Percentiles rank a stretch among this genome's conserved stretches.
Conservation (phyloP, 92 coral and sea anemone species). For the Epizoanthus rinbou region DNA sequence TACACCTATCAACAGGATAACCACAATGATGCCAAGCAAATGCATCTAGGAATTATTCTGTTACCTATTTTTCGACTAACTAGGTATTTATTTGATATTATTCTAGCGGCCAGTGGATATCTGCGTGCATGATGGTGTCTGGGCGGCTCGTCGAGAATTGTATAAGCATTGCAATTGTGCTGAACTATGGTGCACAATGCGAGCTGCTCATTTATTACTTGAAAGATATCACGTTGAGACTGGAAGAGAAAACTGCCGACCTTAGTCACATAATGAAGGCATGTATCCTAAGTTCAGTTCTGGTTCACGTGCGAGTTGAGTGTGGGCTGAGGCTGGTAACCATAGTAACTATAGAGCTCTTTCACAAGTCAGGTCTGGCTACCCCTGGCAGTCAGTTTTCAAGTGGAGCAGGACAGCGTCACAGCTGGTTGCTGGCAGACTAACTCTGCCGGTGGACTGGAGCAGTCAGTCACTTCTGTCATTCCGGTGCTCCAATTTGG, state of each 20-base stretch:
- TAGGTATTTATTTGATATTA: not conserved
- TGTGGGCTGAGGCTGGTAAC: no score
- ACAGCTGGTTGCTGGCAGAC: not conserved
- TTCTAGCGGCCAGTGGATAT: slow-evolving; percentile 66
- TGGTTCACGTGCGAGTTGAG: no score
- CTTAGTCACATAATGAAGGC: slow-evolving; percentile 89
- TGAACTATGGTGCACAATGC: slow-evolving; percentile 92
- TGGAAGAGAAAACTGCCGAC: slow-evolving; percentile 90
- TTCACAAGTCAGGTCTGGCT: not conserved
- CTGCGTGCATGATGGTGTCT: slow-evolving; percentile 72
- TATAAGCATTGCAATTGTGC: slow-evolving; percentile 71
- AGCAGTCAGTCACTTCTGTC: no score
- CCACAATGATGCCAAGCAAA: no score
- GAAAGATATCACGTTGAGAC: slow-evolving; percentile 72
- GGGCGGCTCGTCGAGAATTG: slow-evolving; percentile 78
- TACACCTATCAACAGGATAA: no score
- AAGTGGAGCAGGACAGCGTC: not conserved
- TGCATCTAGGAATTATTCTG: no score
- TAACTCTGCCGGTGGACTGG: no score
- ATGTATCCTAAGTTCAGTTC: slow-evolving; percentile 7
- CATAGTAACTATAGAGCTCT: not conserved
- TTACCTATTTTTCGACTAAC: no score
- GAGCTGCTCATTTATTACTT: slow-evolving; percentile 86
- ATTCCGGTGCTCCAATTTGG: no score
- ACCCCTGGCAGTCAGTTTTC: no score